Conservation (phyloP, 2,797 vertebrate species). For the Melopsittacus undulatus region DNA sequence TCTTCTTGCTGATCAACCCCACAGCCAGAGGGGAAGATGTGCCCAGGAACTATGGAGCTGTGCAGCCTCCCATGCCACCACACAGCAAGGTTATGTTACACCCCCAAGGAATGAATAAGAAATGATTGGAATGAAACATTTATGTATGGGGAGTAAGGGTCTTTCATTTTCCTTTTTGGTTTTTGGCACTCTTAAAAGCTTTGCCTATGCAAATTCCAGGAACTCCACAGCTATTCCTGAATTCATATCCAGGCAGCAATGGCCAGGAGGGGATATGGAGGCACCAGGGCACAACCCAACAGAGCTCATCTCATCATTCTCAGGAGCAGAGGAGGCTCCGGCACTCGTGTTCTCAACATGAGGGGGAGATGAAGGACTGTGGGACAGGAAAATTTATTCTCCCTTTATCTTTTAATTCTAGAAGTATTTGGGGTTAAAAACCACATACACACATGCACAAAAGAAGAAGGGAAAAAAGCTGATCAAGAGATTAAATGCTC, state of each 20-base stretch:
- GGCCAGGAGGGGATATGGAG: background rate
- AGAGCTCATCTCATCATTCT: background rate
- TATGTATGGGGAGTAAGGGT: background rate
- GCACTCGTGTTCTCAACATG: background rate
- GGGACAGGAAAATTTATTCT: background rate
- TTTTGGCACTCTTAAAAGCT: background rate
- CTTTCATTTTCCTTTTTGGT: background rate
- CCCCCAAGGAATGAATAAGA: background rate
- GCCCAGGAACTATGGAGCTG: fast-evolving
- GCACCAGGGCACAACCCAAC: background rate
- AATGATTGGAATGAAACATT: background rate
- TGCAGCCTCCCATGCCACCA: background rate
- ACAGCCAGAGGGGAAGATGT: fast-evolving
- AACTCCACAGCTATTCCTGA: background rate
- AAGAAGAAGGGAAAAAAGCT: background rate
- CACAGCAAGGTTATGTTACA: background rate
- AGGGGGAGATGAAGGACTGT: background rate
- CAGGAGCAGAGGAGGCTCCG: fast-evolving
- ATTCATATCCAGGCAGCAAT: background rate
- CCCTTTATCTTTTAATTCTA: conserved; percentile 2
- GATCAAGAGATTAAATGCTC: conserved; percentile 40
- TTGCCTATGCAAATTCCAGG: background rate
- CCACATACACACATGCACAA: background rate
- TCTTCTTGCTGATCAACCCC: background rate
- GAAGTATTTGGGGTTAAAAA: background rate